A percentile compares a stretch with the other conserved stretches of the same genome.
Conservation (phyloP, 2,113 vertebrate genomes). For the Numida meleagris region DNA sequence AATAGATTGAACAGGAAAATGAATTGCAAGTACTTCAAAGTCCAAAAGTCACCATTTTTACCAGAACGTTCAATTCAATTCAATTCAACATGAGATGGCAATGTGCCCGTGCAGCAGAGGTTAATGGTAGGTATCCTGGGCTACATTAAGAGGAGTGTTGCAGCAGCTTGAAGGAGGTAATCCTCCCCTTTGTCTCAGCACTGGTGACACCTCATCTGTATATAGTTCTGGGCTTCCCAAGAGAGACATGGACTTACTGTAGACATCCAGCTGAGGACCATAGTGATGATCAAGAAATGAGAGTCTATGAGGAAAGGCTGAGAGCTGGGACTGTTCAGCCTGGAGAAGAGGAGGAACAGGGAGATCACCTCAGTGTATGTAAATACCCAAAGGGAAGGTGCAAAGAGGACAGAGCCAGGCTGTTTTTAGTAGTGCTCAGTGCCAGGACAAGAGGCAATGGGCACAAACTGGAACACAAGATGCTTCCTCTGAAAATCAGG, state of each 20-base stretch:
- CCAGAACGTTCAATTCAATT: background rate
- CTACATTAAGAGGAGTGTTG: background rate
- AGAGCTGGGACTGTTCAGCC: background rate
- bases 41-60: background rate
- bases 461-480: background rate
- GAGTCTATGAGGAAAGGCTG: background rate
- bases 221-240: background rate
- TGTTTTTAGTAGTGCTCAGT: background rate
- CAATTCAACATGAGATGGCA: background rate
- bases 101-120: background rate
- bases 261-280: background rate
- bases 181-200: background rate
- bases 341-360: background rate
- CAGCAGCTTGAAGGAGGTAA: background rate
- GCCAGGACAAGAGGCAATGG: background rate
- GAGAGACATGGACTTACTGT: background rate
- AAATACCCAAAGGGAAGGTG: background rate
- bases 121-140: background rate
- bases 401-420: background rate
- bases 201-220: background rate
- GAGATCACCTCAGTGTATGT: background rate
- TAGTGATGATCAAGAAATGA: background rate
- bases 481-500: background rate
- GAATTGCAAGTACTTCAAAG: background rate
- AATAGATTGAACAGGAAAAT: conserved; percentile 13